phyloP scores from a whole-genome alignment of 2,113 vertebrate species.

The Amia ocellicauda region DNA sequence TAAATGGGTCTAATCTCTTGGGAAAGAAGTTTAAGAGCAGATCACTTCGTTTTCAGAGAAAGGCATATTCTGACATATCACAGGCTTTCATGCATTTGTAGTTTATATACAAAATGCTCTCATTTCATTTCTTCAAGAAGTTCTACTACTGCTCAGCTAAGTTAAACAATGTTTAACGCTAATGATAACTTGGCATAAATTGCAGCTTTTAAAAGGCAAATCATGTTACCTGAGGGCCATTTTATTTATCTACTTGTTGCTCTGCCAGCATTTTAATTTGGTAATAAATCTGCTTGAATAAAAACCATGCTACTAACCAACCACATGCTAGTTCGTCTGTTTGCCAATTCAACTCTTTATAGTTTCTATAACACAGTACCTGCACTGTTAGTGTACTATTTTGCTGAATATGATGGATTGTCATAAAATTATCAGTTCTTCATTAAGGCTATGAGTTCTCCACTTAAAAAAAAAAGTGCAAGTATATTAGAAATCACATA shows the following conservation, averaged over 20 bases:
- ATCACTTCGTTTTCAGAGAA: slow-evolving; percentile 40
- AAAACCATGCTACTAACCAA: slow-evolving; percentile 24
- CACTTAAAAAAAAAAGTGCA: neutral
- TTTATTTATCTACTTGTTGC: slow-evolving; percentile 36
- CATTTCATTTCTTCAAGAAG: slow-evolving; percentile 38
- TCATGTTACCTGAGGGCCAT: slow-evolving; percentile 49
- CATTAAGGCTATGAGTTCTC: neutral
- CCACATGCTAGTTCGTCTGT: slow-evolving; percentile 22
- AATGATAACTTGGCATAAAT: slow-evolving; percentile 47
- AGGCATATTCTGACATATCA: slow-evolving; percentile 40
- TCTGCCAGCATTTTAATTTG: slow-evolving; percentile 32
- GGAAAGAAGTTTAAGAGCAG: slow-evolving; percentile 37
- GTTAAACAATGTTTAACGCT: slow-evolving; percentile 39
- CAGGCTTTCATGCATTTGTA: slow-evolving; percentile 24
- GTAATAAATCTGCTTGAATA: slow-evolving; percentile 38
- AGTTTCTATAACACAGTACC: slow-evolving; percentile 27
- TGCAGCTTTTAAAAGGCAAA: slow-evolving; percentile 42
- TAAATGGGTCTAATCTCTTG: slow-evolving; percentile 47
- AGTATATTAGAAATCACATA: neutral
- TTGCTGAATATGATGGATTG: slow-evolving; percentile 9
- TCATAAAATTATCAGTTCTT: neutral
- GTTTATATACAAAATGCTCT: slow-evolving; percentile 38
- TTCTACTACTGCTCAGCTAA: slow-evolving; percentile 40
- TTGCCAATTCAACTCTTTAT: slow-evolving; percentile 38
- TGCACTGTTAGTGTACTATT: slow-evolving; percentile 18